Base-by-base conservation (phyloP, 2,888 invertebrate genomes). In the Dasypolia templi region DNA sequence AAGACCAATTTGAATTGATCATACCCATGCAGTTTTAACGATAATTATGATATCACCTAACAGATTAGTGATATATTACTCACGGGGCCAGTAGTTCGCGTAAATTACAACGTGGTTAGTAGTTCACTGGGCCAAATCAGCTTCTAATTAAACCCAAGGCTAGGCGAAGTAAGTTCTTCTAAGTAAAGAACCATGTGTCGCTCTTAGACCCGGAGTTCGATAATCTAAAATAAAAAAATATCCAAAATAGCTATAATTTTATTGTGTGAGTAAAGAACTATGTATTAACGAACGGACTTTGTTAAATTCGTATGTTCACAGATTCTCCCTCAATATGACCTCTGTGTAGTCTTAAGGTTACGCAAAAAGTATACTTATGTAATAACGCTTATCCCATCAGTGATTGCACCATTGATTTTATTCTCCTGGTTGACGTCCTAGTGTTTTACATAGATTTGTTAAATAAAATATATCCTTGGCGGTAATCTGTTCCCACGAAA, bases 101-200 rank as follows among this genome's bases (percentile, higher is more conserved):
- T 82, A 75, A 86, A 85, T 83, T 77, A 72, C 66, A 72, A 70
- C 62, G 62, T 69, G 86, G 85, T 82, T 67, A 76, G 46, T 64
- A 81, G 88, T 75, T 79, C 76, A 86, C 56, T 81, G 53, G 79
- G 80, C 35, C 77, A 75, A 75, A 76, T 65, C 35, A 75, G 69
- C 70, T 78, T 69, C 68, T 77, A 75, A 87, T 83, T 73, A 76
- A 73, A 70, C 26, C 55, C 51, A 61, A 73, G 61, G 67, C 42
- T 72, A 66, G 35, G n/a, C 29, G 55, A 69, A 72, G 42, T 77
- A n/a, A n/a, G n/a, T n/a, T n/a, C n/a, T n/a, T n/a, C n/a, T n/a
- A n/a, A n/a, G n/a, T n/a, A n/a, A n/a, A n/a, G n/a, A n/a, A n/a
- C n/a, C n/a, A n/a, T n/a, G n/a, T n/a, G n/a, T n/a, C n/a, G n/a